These are phyloP conservation scores for Cinclus mexicanus DNA, from an alignment of 2,113 vertebrate genomes.

Conservation along the genomic window DNA sequence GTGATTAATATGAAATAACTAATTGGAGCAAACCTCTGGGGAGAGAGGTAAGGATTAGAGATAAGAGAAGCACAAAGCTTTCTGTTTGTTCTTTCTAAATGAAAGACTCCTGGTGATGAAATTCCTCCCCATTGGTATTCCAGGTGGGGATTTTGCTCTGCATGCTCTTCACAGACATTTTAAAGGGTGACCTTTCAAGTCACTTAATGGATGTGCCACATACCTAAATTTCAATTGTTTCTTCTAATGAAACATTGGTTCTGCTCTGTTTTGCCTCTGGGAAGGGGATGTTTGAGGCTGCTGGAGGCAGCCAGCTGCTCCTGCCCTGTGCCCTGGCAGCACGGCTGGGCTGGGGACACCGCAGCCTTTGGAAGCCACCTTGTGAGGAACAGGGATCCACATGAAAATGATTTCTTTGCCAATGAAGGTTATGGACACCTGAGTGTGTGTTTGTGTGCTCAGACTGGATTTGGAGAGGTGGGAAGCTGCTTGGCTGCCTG, in stretches of 20 bases:
- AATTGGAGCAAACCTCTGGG: constrained; percentile 54
- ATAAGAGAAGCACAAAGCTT: constrained; percentile 20
- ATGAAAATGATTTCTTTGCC: neutral
- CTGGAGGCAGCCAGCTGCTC: neutral
- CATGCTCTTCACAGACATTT: neutral
- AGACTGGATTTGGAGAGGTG: rapidly evolving
- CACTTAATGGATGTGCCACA: constrained; percentile 45
- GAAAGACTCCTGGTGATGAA: constrained; percentile 29
- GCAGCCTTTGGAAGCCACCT: neutral
- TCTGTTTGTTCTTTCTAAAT: constrained; percentile 66
- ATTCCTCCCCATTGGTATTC: constrained; percentile 43
- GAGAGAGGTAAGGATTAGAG: constrained; percentile 22
- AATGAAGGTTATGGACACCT: neutral
- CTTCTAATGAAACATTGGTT: neutral
- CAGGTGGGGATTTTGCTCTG: neutral
- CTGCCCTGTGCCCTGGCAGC: rapidly evolving
- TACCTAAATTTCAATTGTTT: constrained; percentile 18
- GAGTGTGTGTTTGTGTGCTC: neutral
- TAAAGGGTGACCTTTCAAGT: constrained; percentile 43
- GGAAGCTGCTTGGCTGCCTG: neutral
- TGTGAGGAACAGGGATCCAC: rapidly evolving
- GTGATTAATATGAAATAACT: constrained; percentile 49
- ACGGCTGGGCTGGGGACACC: neutral
- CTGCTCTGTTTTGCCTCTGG: neutral
- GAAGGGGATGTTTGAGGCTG: neutral